These are phyloP conservation scores for Zaprionus lachaisei DNA, from an alignment of 1,140 invertebrate genomes.

Conservation along the genomic window DNA sequence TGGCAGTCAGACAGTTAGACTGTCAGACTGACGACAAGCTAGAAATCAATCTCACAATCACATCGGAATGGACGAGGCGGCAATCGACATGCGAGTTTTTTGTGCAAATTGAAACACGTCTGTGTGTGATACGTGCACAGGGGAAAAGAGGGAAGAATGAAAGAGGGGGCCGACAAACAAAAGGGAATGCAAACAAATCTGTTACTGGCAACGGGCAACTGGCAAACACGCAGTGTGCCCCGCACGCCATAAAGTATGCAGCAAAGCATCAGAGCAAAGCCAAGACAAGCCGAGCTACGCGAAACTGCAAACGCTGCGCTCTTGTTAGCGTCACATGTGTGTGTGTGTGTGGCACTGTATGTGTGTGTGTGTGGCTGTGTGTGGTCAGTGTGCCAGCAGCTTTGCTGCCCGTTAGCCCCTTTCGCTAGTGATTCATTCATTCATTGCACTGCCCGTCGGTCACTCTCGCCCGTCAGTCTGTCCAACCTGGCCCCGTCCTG, in stretches of 20 bases:
- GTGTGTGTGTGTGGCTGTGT: constrained; percentile 4
- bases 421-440: constrained; percentile 73
- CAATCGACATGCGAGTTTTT: constrained; percentile 75
- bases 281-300: constrained; percentile 22
- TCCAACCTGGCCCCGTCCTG: constrained; percentile 18
- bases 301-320: constrained; percentile 42
- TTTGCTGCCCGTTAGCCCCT: constrained; percentile 19
- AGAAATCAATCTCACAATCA: constrained; percentile 75
- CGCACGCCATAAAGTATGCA: constrained; percentile 71
- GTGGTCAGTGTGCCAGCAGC: constrained; percentile 3
- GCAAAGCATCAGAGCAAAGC: constrained; percentile 29
- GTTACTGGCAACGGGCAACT: constrained; percentile 35
- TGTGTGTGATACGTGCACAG: constrained; percentile 63
- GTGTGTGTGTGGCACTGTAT: not conserved
- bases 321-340: constrained; percentile 26
- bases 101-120: constrained; percentile 80
- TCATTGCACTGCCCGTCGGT: constrained; percentile 62
- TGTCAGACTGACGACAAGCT: constrained; percentile 46
- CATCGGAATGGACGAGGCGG: constrained; percentile 50
- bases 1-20: constrained; percentile 1
- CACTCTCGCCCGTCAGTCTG: constrained; percentile 32
- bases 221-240: constrained; percentile 62
- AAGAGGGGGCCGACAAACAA: constrained; percentile 55
- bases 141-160: not conserved
- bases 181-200: constrained; percentile 71